Evolutionary conservation across 2,888 invertebrate species (phyloP).

Genomic region (Dinocampus coccinellae): DNA sequence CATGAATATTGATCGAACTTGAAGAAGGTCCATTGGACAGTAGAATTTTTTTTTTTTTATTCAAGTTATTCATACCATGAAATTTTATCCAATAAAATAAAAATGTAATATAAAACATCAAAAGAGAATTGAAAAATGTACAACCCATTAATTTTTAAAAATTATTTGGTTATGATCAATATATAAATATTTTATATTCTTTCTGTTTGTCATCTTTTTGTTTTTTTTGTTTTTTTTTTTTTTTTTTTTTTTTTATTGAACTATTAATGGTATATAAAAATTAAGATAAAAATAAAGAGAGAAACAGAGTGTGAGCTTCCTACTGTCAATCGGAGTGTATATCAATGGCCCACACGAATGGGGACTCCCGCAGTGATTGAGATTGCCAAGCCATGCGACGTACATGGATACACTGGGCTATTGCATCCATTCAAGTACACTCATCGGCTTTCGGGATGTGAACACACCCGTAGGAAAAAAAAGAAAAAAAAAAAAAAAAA

Average conservation of each 20-base stretch:
- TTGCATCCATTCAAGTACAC: not conserved
- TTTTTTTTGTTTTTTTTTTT: not conserved
- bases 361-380: slow-evolving; percentile 33
- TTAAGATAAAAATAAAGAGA: not conserved
- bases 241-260: not conserved
- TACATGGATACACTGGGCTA: not conserved
- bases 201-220: no score
- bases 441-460: slow-evolving; percentile 6
- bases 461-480: not conserved
- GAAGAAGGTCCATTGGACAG: slow-evolving; percentile 16
- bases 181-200: no score
- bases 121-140: no score
- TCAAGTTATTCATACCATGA: not conserved
- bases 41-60: not conserved
- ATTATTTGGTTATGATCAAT: no score
- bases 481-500: not conserved
- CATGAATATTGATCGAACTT: slow-evolving; percentile 53
- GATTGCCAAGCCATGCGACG: slow-evolving; percentile 26
- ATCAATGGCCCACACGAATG: slow-evolving; percentile 16
- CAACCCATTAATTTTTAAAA: no score
- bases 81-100: no score
- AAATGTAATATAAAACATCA: no score
- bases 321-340: slow-evolving; percentile 17
- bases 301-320: not conserved
- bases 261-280: not conserved